Percentiles rank a stretch among this genome's conserved stretches.
phyloP scores from a whole-genome alignment of 2,113 vertebrate genomes.

The Salminus brasiliensis region DNA sequence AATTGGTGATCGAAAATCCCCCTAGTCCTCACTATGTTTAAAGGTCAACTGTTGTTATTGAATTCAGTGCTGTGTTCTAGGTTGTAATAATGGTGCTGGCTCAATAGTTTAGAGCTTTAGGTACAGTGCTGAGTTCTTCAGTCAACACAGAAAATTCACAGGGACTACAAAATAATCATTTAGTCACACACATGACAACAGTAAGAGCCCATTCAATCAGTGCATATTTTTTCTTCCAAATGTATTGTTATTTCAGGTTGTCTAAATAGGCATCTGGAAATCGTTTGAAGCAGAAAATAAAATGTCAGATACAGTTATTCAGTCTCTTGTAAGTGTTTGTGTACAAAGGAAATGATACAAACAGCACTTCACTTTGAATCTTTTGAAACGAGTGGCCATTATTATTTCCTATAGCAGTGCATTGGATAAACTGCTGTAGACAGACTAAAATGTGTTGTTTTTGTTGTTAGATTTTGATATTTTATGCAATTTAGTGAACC shows the following conservation, averaged over 20 bases:
- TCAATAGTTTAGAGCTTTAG: slow-evolving; percentile 32
- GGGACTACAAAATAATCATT: not conserved
- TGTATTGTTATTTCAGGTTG: not conserved
- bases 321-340: not conserved
- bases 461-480: no score
- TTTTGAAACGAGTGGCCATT: no score
- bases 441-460: no score
- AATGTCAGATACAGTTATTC: not conserved
- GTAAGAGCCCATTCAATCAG: not conserved
- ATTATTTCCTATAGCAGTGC: no score
- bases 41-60: slow-evolving; percentile 58
- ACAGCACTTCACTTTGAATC: no score
- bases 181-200: not conserved
- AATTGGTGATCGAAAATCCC: slow-evolving; percentile 61
- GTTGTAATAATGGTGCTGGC: slow-evolving; percentile 42
- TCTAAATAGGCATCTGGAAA: not conserved
- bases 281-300: not conserved
- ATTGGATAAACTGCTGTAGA: no score
- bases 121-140: not conserved
- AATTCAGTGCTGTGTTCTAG: slow-evolving; percentile 51
- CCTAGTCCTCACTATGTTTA: slow-evolving; percentile 49
- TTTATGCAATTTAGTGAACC: no score
- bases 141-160: not conserved
- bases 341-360: no score
- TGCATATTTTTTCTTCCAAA: not conserved